Evolutionary conservation across 1,140 invertebrate species (phyloP), one percentile per base, ranked within the genome.

Genomic region (Solen grandis): DNA sequence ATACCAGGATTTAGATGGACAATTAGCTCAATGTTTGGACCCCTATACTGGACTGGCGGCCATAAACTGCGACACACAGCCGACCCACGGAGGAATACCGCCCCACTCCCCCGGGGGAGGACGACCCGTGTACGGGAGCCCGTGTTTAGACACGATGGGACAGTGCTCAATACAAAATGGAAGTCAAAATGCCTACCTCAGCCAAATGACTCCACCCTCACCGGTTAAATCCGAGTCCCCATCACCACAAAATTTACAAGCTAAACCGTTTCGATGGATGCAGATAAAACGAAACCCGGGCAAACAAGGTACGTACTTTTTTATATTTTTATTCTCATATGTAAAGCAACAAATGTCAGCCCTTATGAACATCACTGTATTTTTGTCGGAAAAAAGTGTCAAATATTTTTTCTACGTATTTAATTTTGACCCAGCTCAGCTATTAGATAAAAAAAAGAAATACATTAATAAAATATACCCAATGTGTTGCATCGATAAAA

Each of bases 221-320:
- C 86, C 85, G 27, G 83, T 88, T 29, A 88, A 89, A 63, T 76
- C 83, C n/a, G 86, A 89, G 59, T 83, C 82, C n/a, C 73, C 77
- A 29, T 83, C 83, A 22, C 82, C 83, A 35, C 88, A 86, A 55
- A 84, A 73, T 33, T 77, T 87, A 33, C 81, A 85, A 63, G 80
- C 78, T 50, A 90, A 90, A 76, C 89, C 89, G 2, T 90, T 88
- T 74, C 73, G 88, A 19, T 90, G 89, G 89, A 90, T 90, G 89
- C 88, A 89, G 74, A 90, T 90, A 57, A 89, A 89, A 82, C 50
- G 89, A 60, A 89, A 88, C 52, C 84, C 88, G 0, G 78, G 83
- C 10, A 90, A 90, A 85, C 84, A 88, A 86, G 86, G 88, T 90
- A 85, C 66, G 85, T 82, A 78, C 22, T 60, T 27, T 74, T 74